Percentiles rank a stretch among this genome's conserved stretches.
Conservation (phyloP, 2,888 invertebrate genomes). For the Agrochola lychnidis region DNA sequence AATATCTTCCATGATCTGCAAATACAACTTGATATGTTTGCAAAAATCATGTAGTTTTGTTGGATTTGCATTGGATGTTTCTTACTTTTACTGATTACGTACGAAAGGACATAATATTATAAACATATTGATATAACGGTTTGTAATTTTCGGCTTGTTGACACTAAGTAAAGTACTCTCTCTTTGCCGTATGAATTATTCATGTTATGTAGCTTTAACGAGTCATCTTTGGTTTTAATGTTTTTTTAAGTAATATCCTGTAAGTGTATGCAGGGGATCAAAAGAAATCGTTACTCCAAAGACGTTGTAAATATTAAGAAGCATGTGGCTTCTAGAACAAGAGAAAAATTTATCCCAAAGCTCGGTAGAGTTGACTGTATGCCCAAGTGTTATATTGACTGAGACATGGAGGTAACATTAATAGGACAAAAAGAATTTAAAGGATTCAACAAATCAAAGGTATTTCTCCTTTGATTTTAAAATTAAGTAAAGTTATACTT, state of each 20-base stretch:
- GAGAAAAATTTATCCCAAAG: background rate
- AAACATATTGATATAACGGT: constrained; percentile 34
- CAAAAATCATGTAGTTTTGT: constrained; percentile 31
- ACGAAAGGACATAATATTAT: constrained; percentile 48
- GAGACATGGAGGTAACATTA: background rate
- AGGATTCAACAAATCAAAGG: background rate
- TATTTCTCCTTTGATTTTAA: background rate
- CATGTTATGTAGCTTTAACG: constrained; percentile 19
- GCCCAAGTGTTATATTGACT: background rate
- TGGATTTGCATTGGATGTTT: constrained; percentile 41
- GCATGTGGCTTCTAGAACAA: background rate
- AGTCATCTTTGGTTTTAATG: constrained; percentile 22
- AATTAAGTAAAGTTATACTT: background rate
- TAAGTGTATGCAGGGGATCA: background rate
- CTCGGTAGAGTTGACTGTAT: background rate
- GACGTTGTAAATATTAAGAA: background rate
- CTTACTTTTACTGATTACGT: constrained; percentile 60
- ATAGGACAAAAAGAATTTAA: background rate
- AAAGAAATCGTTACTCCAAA: background rate
- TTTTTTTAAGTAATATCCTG: background rate
- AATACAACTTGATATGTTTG: constrained; percentile 15
- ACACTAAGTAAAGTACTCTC: constrained; percentile 43
- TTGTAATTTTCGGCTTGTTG: constrained; percentile 36
- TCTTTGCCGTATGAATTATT: constrained; percentile 38
- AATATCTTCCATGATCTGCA: background rate